Conservation (phyloP, 2,888 invertebrate genomes). For the Parnassius orleans region DNA sequence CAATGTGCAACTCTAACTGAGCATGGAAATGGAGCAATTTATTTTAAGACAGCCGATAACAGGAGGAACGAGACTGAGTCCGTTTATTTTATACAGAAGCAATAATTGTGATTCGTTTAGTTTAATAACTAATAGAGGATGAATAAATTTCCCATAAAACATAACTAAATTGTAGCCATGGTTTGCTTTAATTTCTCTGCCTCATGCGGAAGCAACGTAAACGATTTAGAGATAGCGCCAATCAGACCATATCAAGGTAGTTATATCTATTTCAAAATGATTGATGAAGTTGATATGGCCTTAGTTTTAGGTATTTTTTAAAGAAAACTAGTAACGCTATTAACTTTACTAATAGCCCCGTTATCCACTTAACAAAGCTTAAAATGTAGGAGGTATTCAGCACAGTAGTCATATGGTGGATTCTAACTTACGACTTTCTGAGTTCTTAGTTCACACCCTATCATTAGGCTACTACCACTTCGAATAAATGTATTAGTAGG, state of each 20-base stretch:
- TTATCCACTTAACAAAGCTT: no score
- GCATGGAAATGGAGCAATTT: conserved; percentile 17
- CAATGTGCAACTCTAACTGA: conserved; percentile 1
- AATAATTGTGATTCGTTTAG: conserved; percentile 21
- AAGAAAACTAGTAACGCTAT: no score
- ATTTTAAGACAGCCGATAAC: conserved; percentile 18
- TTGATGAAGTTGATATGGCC: conserved; percentile 8
- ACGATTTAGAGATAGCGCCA: conserved; percentile 14
- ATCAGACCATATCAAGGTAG: conserved; percentile 21
- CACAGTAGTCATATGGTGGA: no score
- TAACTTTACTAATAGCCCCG: no score
- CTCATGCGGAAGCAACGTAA: conserved; percentile 9
- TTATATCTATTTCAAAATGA: conserved; percentile 21
- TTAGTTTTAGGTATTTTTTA: background rate
- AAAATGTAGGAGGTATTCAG: no score
- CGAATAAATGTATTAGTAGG: no score
- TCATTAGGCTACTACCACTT: no score
- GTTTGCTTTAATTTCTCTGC: conserved; percentile 10
- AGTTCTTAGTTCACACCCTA: no score
- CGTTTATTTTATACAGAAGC: conserved; percentile 8
- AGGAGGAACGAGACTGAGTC: background rate
- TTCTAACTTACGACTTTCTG: no score
- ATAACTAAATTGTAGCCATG: conserved; percentile 16
- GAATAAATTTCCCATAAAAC: conserved; percentile 22
- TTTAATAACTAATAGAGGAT: conserved; percentile 10